Conservation (phyloP, 2,113 vertebrate genomes). For the Bos taurus region ARS-UCD2.0 NC_037349.1:41407501-41408000, state of each 20-base stretch:
- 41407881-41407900: neutral
- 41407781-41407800: neutral
- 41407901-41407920: neutral
- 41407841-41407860: neutral
- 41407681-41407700: neutral
- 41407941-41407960: neutral
- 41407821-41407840: neutral
- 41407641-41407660: neutral
- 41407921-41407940: neutral
- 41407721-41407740: neutral
- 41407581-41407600: neutral
- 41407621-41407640: neutral
- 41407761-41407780: neutral
- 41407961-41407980: neutral
- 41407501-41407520: neutral
- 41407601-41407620: fast-evolving
- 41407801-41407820: neutral
- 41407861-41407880: neutral
- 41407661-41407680: neutral
- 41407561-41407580: neutral
- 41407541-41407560: neutral
- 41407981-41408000: neutral
- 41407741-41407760: neutral
- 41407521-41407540: neutral
- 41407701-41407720: neutral